Evolutionary conservation across 2,113 vertebrate genomes (phyloP).

Genomic region (Hippocampus comes): DNA sequence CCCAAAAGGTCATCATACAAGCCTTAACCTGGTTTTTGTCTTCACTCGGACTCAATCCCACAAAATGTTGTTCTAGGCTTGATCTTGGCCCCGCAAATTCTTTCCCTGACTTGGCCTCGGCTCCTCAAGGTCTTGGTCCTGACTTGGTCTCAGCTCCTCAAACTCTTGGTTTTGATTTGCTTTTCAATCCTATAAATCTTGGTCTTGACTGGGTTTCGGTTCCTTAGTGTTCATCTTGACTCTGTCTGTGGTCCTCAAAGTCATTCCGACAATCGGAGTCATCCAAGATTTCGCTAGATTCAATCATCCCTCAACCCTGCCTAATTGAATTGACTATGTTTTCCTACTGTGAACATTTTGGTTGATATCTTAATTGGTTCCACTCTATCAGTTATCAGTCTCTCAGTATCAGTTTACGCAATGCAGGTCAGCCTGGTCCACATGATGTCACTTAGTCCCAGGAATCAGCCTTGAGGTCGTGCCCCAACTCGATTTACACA

Average conservation of each 20-base stretch:
- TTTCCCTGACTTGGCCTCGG: not conserved
- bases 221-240: not conserved
- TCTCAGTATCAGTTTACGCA: slow-evolving; percentile 7
- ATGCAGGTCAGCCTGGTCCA: slow-evolving; percentile 27
- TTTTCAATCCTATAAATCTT: not conserved
- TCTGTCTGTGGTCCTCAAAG: not conserved
- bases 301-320: slow-evolving; percentile 5
- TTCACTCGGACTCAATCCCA: too few relatives aligned
- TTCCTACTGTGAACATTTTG: slow-evolving; percentile 8
- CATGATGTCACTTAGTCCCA: slow-evolving; percentile 41
- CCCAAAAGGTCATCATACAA: not conserved
- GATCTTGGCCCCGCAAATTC: too few relatives aligned
- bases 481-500: slow-evolving; percentile 49
- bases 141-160: not conserved
- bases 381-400: slow-evolving; percentile 19
- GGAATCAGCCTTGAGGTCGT: slow-evolving; percentile 25
- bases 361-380: not conserved
- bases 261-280: slow-evolving; percentile 21
- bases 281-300: slow-evolving; percentile 28
- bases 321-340: slow-evolving; percentile 4
- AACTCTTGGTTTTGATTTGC: too few relatives aligned
- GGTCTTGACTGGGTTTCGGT: not conserved
- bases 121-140: not conserved
- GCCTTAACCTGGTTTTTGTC: not conserved
- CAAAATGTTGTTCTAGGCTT: too few relatives aligned